A percentile compares a stretch with the other conserved stretches of the same genome.
Evolutionary conservation across 1,140 invertebrate genomes (phyloP).

Genomic region (Drosophila kepulauana): DNA sequence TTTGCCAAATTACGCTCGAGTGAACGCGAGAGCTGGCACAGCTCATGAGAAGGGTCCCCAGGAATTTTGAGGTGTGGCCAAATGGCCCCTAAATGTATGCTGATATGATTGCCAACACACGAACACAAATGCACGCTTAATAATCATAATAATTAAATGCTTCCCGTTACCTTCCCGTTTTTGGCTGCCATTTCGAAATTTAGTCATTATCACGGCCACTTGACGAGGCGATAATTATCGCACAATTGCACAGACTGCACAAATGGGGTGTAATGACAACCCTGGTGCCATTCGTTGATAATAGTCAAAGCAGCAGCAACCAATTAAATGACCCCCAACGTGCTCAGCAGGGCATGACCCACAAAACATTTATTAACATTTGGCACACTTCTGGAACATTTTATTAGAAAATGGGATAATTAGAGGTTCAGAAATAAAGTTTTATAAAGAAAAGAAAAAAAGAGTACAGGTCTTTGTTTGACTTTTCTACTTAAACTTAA

Average conservation of each 20-base stretch:
- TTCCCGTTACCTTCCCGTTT: slow-evolving; percentile 50
- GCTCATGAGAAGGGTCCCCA: not conserved
- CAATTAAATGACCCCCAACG: slow-evolving; percentile 15
- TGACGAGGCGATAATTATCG: slow-evolving; percentile 62
- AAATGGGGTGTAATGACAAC: slow-evolving; percentile 60
- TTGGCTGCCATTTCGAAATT: slow-evolving; percentile 40
- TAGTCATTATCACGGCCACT: slow-evolving; percentile 70
- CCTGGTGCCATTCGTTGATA: slow-evolving; percentile 17
- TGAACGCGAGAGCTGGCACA: slow-evolving; percentile 25
- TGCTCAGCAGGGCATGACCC: not conserved
- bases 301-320: not conserved
- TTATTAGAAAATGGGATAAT: too few relatives aligned
- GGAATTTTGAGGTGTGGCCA: not conserved
- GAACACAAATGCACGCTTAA: slow-evolving; percentile 20
- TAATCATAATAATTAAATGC: slow-evolving; percentile 73
- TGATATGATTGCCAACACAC: slow-evolving; percentile 24
- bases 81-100: slow-evolving; percentile 34
- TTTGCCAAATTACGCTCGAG: slow-evolving; percentile 69
- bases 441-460: too few relatives aligned
- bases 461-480: too few relatives aligned
- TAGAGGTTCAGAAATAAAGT: too few relatives aligned
- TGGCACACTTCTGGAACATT: not conserved
- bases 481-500: too few relatives aligned
- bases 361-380: not conserved
- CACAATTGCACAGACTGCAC: slow-evolving; percentile 56